Evolutionary conservation across 2,113 vertebrate species (phyloP).

Genomic region (Chaetura pelagica): DNA sequence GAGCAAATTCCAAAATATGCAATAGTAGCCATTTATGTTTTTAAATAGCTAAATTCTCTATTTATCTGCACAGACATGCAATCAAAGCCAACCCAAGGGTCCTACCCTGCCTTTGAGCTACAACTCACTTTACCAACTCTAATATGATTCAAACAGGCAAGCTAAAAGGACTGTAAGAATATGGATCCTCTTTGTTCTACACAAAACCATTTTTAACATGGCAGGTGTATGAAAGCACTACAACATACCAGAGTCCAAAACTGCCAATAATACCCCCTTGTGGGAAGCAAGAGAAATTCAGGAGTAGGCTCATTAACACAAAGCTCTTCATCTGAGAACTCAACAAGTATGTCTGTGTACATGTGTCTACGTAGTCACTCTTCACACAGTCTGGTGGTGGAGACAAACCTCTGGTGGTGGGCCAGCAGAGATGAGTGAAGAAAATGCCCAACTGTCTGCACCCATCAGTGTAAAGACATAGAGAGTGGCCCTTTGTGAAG

Average conservation of each 20-base stretch:
- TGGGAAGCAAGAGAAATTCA: background rate
- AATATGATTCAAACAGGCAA: background rate
- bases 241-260: background rate
- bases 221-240: background rate
- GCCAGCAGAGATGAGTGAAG: background rate
- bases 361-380: rapidly evolving
- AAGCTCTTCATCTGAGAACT: background rate
- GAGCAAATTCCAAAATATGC: background rate
- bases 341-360: background rate
- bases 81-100: background rate
- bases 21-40: background rate
- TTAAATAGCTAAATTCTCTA: background rate
- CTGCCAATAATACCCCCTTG: background rate
- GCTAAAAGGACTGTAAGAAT: background rate
- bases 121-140: background rate
- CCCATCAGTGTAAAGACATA: background rate
- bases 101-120: background rate
- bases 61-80: background rate
- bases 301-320: background rate
- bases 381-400: background rate
- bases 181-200: background rate
- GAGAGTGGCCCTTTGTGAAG: background rate
- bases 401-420: background rate
- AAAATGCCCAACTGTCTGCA: background rate
- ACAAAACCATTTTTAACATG: background rate